phyloP scores from a whole-genome alignment of 2,113 vertebrate genomes.

The Actenoides lindsayi region DNA sequence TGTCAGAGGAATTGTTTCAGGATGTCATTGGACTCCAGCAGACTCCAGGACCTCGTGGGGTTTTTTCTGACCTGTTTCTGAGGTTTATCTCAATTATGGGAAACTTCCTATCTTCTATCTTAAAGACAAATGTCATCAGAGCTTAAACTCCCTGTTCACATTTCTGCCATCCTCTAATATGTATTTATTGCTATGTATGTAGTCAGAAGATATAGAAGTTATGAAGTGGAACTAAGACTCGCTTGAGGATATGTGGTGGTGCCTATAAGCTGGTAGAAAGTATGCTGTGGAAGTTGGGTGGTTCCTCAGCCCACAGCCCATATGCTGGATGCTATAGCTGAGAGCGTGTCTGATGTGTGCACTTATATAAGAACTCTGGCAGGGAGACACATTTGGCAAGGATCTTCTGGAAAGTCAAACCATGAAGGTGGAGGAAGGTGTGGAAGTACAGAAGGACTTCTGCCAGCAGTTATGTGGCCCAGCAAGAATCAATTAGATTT shows the following conservation, averaged over 20 bases:
- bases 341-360: background rate
- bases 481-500: background rate
- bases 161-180: background rate
- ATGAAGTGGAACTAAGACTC: background rate
- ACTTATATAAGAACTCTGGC: background rate
- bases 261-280: background rate
- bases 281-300: background rate
- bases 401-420: background rate
- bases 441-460: background rate
- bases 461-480: background rate
- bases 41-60: no score
- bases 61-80: background rate
- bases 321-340: background rate
- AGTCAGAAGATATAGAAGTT: background rate
- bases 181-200: background rate
- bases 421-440: background rate
- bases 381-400: background rate
- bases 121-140: background rate
- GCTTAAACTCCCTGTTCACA: background rate
- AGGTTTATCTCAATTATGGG: background rate
- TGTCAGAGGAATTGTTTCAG: background rate
- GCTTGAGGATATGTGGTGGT: background rate
- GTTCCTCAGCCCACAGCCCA: background rate
- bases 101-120: rapidly evolving
- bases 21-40: background rate